phyloP scores from a whole-genome alignment of 2,888 invertebrate genomes.

The Pachliopta kotzebuea region DNA sequence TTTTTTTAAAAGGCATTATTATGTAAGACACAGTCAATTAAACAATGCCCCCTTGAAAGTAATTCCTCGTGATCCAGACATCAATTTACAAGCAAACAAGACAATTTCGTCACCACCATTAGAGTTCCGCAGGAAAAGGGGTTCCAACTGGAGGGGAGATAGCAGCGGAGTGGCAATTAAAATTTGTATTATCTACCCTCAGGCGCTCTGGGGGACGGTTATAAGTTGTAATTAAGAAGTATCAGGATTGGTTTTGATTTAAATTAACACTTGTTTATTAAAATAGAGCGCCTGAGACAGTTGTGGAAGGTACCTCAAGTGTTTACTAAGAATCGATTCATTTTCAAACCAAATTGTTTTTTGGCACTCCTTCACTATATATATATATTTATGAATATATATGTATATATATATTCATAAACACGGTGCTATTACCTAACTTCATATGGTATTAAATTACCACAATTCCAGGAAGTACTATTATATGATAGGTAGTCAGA shows the following conservation, averaged over 20 bases:
- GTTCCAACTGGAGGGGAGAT: conserved; percentile 34
- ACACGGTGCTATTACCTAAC: too few species aligned
- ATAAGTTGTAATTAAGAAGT: conserved; percentile 39
- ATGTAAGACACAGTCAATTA: conserved; percentile 16
- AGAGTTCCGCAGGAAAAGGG: conserved; percentile 35
- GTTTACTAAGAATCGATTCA: background rate
- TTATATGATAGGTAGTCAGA: too few species aligned
- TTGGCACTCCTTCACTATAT: too few species aligned
- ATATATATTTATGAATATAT: too few species aligned
- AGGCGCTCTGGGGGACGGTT: conserved; percentile 37
- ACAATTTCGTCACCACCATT: conserved; percentile 41
- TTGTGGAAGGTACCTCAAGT: too few species aligned
- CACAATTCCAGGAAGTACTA: too few species aligned
- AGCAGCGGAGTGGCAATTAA: conserved; percentile 47
- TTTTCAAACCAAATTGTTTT: too few species aligned
- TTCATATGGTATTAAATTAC: too few species aligned
- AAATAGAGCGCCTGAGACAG: conserved; percentile 5
- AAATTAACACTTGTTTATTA: conserved; percentile 32
- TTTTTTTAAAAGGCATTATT: conserved; percentile 23
- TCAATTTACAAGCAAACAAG: conserved; percentile 46
- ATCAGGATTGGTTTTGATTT: conserved; percentile 37
- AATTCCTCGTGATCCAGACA: conserved; percentile 34
- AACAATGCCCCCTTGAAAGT: conserved; percentile 26
- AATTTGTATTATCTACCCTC: conserved; percentile 47
- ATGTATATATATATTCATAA: too few species aligned